Base-by-base conservation (phyloP, 2,113 vertebrate genomes). In the Geococcyx californianus region DNA sequence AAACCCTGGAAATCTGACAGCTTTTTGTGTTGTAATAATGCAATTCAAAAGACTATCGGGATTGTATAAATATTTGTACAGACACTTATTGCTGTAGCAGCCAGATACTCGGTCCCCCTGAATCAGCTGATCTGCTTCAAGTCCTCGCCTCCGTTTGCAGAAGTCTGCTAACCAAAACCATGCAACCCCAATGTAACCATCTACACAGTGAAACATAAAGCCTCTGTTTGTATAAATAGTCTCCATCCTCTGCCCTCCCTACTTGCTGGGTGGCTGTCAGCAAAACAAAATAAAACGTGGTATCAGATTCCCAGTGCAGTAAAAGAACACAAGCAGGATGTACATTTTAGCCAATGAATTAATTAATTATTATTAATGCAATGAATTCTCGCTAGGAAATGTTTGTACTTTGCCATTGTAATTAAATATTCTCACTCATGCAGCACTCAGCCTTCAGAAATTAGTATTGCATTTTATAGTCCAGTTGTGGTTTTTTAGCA, bases 1-100 rank as follows among this genome's bases (percentile, higher is more conserved):
- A 94, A 93, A 89, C 69, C 42, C 94, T 94, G 93, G 93, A 97
- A 96, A 96, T 49, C 77, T 80, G 95, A 93, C 91, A 96, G 95
- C 90, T 95, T 64, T 87, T 80, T 36, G 36, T 75, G 86, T 89
- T 92, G 88, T 70, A 96, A 97, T 86, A 93, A 94, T 45, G 77
- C 87, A 91, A 96, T 96, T 93, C 94, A 79, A 68, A 95, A 90
- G 92, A 93, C 94, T 81, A 96, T 91, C 60, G 16, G 96, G 95
- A 96, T 87, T 95, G 84, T 94, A 93, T 93, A 97, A 97, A 97
- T 97, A 97, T 97, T 97, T 97, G 97, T 89, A 96, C 84, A 97
- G 96, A 97, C 94, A 92, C 91, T 97, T 97, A 97, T 95, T 89
- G 36, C 94, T 78, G 95, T 20, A 80, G 94, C 90, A 86, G 93